Conservation (phyloP, 1,140 invertebrate species). For the Caenorhabditis elegans region WBcel235 BX284602.5:13866001-13866500, state of each 20-base stretch:
- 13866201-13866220: conserved; percentile 18
- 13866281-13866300: conserved; percentile 10
- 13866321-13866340: conserved; percentile 63
- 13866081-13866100: not conserved
- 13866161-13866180: not conserved
- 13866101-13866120: not conserved
- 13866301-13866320: conserved; percentile 11
- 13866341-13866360: conserved; percentile 58
- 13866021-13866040: not conserved
- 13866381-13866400: conserved; percentile 34
- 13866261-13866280: not conserved
- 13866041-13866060: not conserved
- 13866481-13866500: too few species aligned
- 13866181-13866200: not conserved
- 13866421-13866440: too few species aligned
- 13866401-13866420: too few species aligned
- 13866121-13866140: not conserved
- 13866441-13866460: too few species aligned
- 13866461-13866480: too few species aligned
- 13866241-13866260: not conserved
- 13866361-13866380: conserved; percentile 54
- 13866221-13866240: not conserved
- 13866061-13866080: not conserved
- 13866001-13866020: not conserved
- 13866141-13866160: not conserved